Conservation (phyloP, 2,113 vertebrate genomes). For the Parus major region DNA sequence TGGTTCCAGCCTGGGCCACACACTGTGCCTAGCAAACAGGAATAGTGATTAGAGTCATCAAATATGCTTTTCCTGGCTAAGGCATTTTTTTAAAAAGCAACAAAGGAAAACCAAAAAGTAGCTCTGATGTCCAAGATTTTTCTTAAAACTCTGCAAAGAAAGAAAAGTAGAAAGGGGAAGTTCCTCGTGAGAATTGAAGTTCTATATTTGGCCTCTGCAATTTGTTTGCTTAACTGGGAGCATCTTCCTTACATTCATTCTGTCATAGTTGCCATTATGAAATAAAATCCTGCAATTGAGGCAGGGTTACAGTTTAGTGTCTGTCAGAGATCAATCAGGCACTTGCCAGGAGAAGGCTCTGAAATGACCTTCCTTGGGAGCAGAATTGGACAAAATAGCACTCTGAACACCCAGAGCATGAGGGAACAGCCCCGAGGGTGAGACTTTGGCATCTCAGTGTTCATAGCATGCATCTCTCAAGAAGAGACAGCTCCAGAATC, state of each 20-base stretch:
- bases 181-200: background rate
- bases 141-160: background rate
- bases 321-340: background rate
- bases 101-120: background rate
- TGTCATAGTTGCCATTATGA: background rate
- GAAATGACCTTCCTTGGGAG: background rate
- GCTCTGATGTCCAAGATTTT: conserved; percentile 1
- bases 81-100: background rate
- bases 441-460: background rate
- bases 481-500: background rate
- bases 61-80: conserved; percentile 25
- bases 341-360: background rate
- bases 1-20: conserved; percentile 43
- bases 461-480: background rate
- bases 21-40: background rate
- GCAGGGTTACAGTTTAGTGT: background rate
- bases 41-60: background rate
- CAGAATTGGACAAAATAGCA: background rate
- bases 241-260: conserved; percentile 46
- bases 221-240: conserved; percentile 36
- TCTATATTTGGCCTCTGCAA: conserved; percentile 12
- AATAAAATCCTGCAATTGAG: background rate
- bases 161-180: conserved; percentile 12
- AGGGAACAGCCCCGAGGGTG: background rate
- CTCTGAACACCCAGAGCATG: background rate